Conservation (phyloP, 2,797 vertebrate species). For the Pelochelys cantorii region DNA sequence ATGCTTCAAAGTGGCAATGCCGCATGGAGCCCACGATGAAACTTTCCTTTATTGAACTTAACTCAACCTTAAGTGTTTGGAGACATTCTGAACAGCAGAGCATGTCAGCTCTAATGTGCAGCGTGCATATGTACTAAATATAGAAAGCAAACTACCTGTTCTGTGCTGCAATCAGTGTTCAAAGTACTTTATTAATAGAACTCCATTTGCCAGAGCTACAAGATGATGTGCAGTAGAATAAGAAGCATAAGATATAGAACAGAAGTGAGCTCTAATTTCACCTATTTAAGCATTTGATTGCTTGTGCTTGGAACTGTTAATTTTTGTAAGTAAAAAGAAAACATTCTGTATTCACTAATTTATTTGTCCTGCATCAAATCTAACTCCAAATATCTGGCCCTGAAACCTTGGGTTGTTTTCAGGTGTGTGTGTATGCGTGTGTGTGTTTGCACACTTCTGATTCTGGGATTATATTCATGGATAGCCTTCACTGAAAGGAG, state of each 20-base stretch:
- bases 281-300: constrained; percentile 2
- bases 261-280: not conserved
- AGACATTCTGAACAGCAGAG: constrained; percentile 35
- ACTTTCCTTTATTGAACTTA: constrained; percentile 6
- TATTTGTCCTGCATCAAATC: constrained; percentile 30
- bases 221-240: constrained; percentile 20
- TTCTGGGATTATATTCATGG: constrained; percentile 18
- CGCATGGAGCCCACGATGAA: not conserved
- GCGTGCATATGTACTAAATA: constrained; percentile 47
- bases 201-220: not conserved
- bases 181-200: constrained; percentile 24
- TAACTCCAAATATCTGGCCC: not conserved
- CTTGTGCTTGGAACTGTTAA: not conserved
- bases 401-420: not conserved
- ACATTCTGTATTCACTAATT: not conserved
- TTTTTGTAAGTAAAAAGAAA: not conserved
- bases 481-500: not conserved
- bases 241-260: not conserved
- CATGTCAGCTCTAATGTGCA: constrained; percentile 34
- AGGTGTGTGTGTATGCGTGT: not conserved
- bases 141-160: constrained; percentile 66
- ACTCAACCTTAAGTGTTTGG: not conserved
- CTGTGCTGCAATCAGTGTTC: constrained; percentile 30
- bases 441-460: not conserved
- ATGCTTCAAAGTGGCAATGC: no score